Evolutionary conservation across 2,113 vertebrate genomes (phyloP), one percentile per base, ranked within the genome.

Genomic region (Rhagologus leucostigma): DNA sequence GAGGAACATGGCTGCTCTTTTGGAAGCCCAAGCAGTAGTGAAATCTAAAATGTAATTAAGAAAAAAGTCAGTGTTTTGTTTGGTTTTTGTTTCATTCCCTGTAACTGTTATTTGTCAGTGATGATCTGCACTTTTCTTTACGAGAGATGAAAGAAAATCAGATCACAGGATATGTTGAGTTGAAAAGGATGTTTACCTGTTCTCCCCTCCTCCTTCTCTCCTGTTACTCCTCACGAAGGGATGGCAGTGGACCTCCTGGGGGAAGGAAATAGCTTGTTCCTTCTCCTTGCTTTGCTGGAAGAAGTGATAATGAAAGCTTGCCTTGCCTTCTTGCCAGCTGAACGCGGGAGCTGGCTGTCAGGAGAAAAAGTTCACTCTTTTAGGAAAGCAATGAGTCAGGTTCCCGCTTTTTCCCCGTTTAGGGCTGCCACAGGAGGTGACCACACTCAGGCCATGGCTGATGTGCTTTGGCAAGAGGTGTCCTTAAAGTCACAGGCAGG

Each of bases 381-480:
- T 27, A 3, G 6, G 44, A 60, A 30, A 71, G 33, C 49, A 64
- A 1, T 39, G 41, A 39, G 32, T 41, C 52, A 50, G 27, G 7
- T 65, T 50, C 68, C 21, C 20, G 12, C 35, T 68, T 37, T 21
- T 30, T 15, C 17, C 32, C 32, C 9, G 9, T 32, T 63, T 20
- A 20, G 29, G 0, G 1, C 6, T 52, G 35, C 59, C 6, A 2
- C 2, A 3, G 22, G 49, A 50, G 24, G 29, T 6, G 60, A 49
- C 53, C 7, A 4, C 0, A 0, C 26, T 53, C 19, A 20, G 47
- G 27, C 18, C 29, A 2, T 1, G 9, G 24, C 8, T 53, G 33
- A 49, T 24, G 67, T 18, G 13, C 75, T 76, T 73, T 69, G 41
- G 68, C 49, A 47, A 70, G 37, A 74, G 23, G 11, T 7, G 6